A percentile compares a stretch with the other conserved stretches of the same genome.
These are phyloP conservation scores for Xylota sylvarum DNA, from an alignment of 2,888 invertebrate genomes.

Conservation along the genomic window DNA sequence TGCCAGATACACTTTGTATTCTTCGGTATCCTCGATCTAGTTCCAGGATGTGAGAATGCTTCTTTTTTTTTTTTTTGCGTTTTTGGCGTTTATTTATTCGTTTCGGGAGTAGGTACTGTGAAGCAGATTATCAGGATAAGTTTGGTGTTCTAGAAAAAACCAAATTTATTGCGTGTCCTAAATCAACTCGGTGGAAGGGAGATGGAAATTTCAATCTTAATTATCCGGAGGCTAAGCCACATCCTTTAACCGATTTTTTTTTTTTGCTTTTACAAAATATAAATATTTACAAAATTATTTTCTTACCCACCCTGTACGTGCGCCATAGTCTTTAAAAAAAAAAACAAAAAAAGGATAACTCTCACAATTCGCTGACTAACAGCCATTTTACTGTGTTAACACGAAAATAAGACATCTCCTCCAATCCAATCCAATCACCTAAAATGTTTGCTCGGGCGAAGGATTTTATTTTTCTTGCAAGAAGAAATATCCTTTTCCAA, in stretches of 20 bases:
- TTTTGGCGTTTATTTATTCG: conserved; percentile 69
- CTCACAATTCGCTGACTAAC: conserved; percentile 17
- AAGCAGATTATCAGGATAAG: conserved; percentile 56
- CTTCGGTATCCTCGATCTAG: conserved; percentile 2
- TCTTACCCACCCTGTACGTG: neutral
- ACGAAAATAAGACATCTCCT: conserved; percentile 37
- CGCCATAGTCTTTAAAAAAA: neutral
- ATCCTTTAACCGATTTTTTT: neutral
- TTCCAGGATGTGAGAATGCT: neutral
- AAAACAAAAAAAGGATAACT: neutral
- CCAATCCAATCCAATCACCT: conserved; percentile 58
- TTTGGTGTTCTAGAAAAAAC: conserved; percentile 15
- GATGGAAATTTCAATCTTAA: neutral
- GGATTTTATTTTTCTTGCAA: neutral
- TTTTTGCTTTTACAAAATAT: too few species aligned
- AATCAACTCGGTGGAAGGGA: conserved; percentile 3
- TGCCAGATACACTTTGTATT: conserved; percentile 57
- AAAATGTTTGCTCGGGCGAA: conserved; percentile 31
- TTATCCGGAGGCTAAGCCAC: neutral
- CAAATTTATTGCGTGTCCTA: neutral
- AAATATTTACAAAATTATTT: neutral
- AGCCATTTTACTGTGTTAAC: conserved; percentile 7
- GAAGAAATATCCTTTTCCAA: conserved; percentile 54
- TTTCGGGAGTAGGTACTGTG: conserved; percentile 37
- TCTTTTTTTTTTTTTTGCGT: neutral